Conservation (phyloP, 2,888 invertebrate species). For the Anoplius nigerrimus region DNA sequence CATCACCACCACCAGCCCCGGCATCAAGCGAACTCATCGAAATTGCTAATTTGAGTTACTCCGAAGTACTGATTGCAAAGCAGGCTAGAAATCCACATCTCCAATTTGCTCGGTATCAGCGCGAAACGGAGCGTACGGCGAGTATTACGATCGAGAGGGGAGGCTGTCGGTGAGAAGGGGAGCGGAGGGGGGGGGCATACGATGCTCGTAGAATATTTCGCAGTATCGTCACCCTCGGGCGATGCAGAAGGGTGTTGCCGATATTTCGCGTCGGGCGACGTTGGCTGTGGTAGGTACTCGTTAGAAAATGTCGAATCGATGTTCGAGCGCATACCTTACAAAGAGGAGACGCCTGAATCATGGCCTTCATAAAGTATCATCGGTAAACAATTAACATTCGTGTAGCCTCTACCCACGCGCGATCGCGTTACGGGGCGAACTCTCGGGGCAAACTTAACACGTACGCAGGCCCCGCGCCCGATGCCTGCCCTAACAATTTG, state of each 20-base stretch:
- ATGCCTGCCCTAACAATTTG: constrained; percentile 63
- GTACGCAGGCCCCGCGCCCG: too few relatives aligned
- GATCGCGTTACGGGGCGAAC: constrained; percentile 46
- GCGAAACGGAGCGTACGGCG: too few relatives aligned
- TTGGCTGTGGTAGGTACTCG: constrained; percentile 49
- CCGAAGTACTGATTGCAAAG: too few relatives aligned
- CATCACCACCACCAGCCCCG: too few relatives aligned
- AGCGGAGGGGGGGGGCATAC: neutral
- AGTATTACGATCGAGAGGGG: too few relatives aligned
- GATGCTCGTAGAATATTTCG: constrained; percentile 33
- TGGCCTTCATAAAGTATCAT: constrained; percentile 69
- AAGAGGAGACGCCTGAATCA: constrained; percentile 51
- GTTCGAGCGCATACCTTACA: constrained; percentile 31
- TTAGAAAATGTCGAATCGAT: constrained; percentile 63
- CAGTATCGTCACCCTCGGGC: constrained; percentile 32
- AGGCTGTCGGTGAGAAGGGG: too few relatives aligned
- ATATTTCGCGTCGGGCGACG: constrained; percentile 28
- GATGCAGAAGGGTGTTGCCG: constrained; percentile 25
- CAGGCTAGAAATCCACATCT: too few relatives aligned
- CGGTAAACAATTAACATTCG: constrained; percentile 69
- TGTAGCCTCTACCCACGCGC: constrained; percentile 60
- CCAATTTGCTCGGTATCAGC: too few relatives aligned
- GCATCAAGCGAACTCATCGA: too few relatives aligned
- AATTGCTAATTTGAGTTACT: too few relatives aligned
- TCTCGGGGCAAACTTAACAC: constrained; percentile 25